Evolutionary conservation across 2,113 vertebrate species (phyloP).

Genomic region (Tinamus guttatus): DNA sequence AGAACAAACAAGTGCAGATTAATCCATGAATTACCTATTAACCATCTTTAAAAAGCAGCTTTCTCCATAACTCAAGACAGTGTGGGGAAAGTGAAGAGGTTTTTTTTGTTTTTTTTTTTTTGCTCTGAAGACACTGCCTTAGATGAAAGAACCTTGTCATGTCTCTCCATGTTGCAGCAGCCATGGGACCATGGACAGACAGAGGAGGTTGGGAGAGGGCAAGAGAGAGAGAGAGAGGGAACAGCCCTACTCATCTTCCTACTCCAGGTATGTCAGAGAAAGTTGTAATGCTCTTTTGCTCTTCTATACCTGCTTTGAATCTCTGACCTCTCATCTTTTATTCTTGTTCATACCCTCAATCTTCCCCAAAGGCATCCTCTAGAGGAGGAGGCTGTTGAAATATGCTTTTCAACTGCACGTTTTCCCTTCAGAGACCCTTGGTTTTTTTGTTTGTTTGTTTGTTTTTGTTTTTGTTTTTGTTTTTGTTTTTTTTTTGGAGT

Average conservation of each 20-base stretch:
- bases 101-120: not conserved
- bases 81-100: fast-evolving
- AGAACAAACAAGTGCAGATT: not conserved
- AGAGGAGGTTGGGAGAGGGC: not conserved
- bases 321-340: not conserved
- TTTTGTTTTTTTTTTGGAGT: too few relatives aligned
- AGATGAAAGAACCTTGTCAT: not conserved
- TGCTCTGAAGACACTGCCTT: not conserved
- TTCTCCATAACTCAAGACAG: not conserved
- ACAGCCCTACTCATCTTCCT: fast-evolving
- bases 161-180: fast-evolving
- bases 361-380: not conserved
- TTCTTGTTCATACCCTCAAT: not conserved
- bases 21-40: not conserved
- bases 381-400: not conserved
- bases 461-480: too few relatives aligned
- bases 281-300: fast-evolving
- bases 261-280: not conserved
- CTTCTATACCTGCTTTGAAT: not conserved
- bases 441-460: too few relatives aligned
- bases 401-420: too few relatives aligned
- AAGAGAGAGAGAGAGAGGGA: not conserved
- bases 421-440: not conserved
- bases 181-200: not conserved
- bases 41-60: not conserved